Conservation (phyloP, 1,140 invertebrate species). For the Dysdera silvatica region DNA sequence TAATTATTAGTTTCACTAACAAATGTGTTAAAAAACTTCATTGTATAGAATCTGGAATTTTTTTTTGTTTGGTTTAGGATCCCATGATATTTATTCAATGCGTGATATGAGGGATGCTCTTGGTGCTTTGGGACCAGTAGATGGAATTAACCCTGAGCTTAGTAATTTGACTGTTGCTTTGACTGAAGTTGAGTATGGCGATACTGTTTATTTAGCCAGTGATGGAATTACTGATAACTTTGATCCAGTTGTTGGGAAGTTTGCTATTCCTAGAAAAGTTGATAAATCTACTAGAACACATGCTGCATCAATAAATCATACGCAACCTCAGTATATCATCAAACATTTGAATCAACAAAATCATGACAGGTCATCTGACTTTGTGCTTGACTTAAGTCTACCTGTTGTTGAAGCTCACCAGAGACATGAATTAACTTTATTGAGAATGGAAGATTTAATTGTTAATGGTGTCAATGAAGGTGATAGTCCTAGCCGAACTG, state of each 20-base stretch:
- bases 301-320: background rate
- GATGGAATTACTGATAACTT: slow-evolving; percentile 90
- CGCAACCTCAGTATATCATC: background rate
- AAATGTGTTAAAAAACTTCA: background rate
- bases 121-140: slow-evolving; percentile 82
- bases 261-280: slow-evolving; percentile 56
- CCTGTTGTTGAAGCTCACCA: slow-evolving; percentile 69
- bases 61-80: slow-evolving; percentile 50
- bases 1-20: background rate
- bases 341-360: background rate
- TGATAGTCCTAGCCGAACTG: slow-evolving; percentile 47
- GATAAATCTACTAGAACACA: slow-evolving; percentile 18
- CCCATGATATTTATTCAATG: slow-evolving; percentile 79
- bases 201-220: slow-evolving; percentile 83
- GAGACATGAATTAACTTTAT: slow-evolving; percentile 65
- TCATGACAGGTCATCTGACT: background rate
- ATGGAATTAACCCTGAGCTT: slow-evolving; percentile 78
- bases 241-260: slow-evolving; percentile 88
- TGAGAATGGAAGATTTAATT: slow-evolving; percentile 71
- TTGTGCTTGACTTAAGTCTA: slow-evolving; percentile 39
- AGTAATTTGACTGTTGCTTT: slow-evolving; percentile 86
- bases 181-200: slow-evolving; percentile 71
- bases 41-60: background rate
- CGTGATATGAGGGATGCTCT: slow-evolving; percentile 88
- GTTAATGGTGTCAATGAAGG: slow-evolving; percentile 57